A percentile compares a stretch with the other conserved stretches of the same genome.
Evolutionary conservation across 2,888 invertebrate genomes (phyloP).

Genomic region (Parapristionchus giblindavisi): DNA sequence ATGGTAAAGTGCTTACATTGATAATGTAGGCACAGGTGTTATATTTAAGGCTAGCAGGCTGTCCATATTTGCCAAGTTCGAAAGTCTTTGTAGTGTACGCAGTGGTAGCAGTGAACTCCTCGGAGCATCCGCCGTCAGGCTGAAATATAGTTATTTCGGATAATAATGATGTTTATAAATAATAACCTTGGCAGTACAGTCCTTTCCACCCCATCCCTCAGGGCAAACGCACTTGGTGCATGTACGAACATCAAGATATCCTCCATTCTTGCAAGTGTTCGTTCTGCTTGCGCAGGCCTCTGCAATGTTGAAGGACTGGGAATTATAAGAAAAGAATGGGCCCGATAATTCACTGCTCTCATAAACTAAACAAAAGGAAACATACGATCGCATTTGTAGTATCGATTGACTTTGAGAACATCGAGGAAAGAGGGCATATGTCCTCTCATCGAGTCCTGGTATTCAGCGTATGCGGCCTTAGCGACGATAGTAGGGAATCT

Average conservation of each 20-base stretch:
- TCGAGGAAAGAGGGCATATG: conserved; percentile 28
- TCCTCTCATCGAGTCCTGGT: conserved; percentile 20
- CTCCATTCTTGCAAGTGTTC: conserved; percentile 22
- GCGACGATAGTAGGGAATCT: background rate
- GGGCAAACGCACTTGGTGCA: conserved; percentile 19
- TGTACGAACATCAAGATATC: conserved; percentile 17
- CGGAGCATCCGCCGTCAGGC: conserved; percentile 19
- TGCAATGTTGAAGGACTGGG: background rate
- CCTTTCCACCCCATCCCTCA: conserved; percentile 21
- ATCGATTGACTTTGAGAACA: conserved; percentile 20
- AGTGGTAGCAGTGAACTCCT: background rate
- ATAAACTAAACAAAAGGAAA: too few species aligned
- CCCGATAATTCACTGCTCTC: background rate
- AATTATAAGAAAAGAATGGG: background rate
- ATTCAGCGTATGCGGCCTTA: background rate
- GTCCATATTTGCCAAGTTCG: background rate
- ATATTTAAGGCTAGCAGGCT: background rate
- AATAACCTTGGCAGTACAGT: background rate
- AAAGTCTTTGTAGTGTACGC: background rate
- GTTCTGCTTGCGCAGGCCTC: conserved; percentile 6
- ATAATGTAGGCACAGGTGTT: conserved; percentile 26
- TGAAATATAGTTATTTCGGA: too few species aligned
- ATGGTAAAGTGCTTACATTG: too few species aligned
- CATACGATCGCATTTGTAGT: conserved; percentile 29
- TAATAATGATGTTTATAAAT: too few species aligned